phyloP scores from a whole-genome alignment of 2,113 vertebrate genomes.

The Periophthalmus modestus region DNA sequence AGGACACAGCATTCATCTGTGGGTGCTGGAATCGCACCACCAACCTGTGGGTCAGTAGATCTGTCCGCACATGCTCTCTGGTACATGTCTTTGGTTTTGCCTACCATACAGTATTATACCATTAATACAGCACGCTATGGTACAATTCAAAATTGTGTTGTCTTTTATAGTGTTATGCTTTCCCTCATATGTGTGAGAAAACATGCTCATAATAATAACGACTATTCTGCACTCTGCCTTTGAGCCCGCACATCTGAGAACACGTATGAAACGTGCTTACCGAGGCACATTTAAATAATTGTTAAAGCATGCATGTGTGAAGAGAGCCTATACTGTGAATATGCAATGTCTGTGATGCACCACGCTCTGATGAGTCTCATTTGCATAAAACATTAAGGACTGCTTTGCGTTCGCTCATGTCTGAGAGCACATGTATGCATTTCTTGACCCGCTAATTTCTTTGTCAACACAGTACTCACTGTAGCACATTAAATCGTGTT shows the following conservation, averaged over 20 bases:
- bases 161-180: slow-evolving; percentile 17
- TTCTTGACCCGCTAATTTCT: slow-evolving; percentile 17
- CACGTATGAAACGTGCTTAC: slow-evolving; percentile 39
- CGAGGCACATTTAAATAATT: slow-evolving; percentile 43
- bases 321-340: slow-evolving; percentile 37
- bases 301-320: slow-evolving; percentile 42
- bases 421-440: slow-evolving; percentile 8
- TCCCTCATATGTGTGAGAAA: slow-evolving; percentile 6
- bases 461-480: slow-evolving; percentile 1
- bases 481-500: slow-evolving; percentile 1
- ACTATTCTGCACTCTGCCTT: slow-evolving; percentile 22
- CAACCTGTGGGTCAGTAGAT: no score
- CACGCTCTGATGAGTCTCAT: slow-evolving; percentile 22
- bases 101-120: slow-evolving; percentile 36
- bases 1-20: no score
- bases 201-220: slow-evolving; percentile 19
- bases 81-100: slow-evolving; percentile 20
- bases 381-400: slow-evolving; percentile 12
- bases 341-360: slow-evolving; percentile 28
- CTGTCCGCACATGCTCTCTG: neutral
- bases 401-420: slow-evolving; percentile 9
- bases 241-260: slow-evolving; percentile 6
- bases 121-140: slow-evolving; percentile 25
- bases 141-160: slow-evolving; percentile 41
- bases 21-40: no score